Evolutionary conservation across 2,888 invertebrate species (phyloP).

Genomic region (Vanessa cardui): DNA sequence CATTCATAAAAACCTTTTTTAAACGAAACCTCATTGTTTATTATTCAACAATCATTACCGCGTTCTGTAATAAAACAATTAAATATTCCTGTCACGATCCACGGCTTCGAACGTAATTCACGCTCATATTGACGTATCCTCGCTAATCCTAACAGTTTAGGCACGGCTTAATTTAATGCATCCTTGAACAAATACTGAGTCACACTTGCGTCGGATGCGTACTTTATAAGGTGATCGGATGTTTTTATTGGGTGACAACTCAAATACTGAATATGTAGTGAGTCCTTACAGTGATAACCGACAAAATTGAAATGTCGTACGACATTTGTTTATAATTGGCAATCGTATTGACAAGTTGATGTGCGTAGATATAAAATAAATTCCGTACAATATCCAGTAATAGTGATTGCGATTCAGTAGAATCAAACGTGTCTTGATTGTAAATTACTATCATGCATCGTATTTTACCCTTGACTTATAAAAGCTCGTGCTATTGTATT

Average conservation of each 20-base stretch:
- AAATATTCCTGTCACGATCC: constrained; percentile 45
- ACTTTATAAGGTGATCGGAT: constrained; percentile 36
- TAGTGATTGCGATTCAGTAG: too few relatives aligned
- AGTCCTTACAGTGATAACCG: background rate
- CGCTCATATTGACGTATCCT: constrained; percentile 56
- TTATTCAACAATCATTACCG: constrained; percentile 37
- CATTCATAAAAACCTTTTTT: constrained; percentile 33
- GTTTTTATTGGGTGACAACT: constrained; percentile 35
- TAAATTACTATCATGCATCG: background rate
- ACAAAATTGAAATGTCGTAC: background rate
- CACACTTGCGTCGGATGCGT: constrained; percentile 39
- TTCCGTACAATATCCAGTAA: background rate
- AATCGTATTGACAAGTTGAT: background rate
- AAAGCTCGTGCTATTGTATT: too few relatives aligned
- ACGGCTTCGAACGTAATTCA: constrained; percentile 43
- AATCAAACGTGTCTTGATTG: too few relatives aligned
- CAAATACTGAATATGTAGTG: background rate
- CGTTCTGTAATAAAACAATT: constrained; percentile 41
- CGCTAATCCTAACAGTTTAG: constrained; percentile 53
- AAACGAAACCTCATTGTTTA: constrained; percentile 38
- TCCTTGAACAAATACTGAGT: constrained; percentile 47
- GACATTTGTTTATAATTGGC: background rate
- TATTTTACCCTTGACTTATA: background rate
- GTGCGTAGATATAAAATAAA: background rate
- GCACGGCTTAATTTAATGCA: constrained; percentile 50